A percentile compares a stretch with the other conserved stretches of the same genome.
phyloP scores from a whole-genome alignment of 1,140 invertebrate genomes.

The Pseudomyrmex concolor region DNA sequence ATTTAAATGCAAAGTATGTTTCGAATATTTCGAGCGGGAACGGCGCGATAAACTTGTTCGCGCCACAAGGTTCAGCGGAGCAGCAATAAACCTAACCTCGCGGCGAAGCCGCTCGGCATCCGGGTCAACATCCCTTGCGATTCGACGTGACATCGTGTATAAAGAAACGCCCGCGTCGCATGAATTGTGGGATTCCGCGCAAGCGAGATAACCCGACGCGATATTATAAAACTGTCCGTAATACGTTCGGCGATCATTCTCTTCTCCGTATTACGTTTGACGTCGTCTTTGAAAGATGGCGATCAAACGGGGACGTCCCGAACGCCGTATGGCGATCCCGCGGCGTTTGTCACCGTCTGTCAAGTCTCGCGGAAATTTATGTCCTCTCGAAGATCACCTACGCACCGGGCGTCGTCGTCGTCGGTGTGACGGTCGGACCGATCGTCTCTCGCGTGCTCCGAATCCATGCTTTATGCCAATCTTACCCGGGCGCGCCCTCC shows the following conservation, averaged over 20 bases:
- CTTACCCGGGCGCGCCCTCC: background rate
- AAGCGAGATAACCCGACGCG: conserved; percentile 3
- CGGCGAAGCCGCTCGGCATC: background rate
- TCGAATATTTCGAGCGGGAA: background rate
- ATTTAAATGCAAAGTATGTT: background rate
- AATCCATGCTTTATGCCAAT: conserved; percentile 49
- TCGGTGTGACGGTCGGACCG: background rate
- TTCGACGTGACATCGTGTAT: conserved; percentile 25
- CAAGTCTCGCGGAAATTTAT: conserved; percentile 57
- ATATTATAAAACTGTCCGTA: conserved; percentile 60
- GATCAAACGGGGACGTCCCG: background rate
- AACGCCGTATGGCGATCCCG: conserved; percentile 9
- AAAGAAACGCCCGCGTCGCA: conserved; percentile 10
- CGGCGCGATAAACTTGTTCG: conserved; percentile 8
- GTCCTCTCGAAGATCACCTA: conserved; percentile 52
- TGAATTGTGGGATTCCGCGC: conserved; percentile 44
- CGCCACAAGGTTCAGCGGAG: conserved; percentile 12
- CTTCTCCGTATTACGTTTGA: conserved; percentile 52
- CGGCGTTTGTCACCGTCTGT: conserved; percentile 57
- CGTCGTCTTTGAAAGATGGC: conserved; percentile 55
- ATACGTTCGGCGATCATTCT: conserved; percentile 31
- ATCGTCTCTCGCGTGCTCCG: conserved; percentile 30
- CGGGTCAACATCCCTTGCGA: conserved; percentile 7
- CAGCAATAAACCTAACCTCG: background rate
- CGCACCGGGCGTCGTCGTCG: background rate